Evolutionary conservation across 2,888 invertebrate species (phyloP).

Genomic region (Lordiphosa andalusiaca): DNA sequence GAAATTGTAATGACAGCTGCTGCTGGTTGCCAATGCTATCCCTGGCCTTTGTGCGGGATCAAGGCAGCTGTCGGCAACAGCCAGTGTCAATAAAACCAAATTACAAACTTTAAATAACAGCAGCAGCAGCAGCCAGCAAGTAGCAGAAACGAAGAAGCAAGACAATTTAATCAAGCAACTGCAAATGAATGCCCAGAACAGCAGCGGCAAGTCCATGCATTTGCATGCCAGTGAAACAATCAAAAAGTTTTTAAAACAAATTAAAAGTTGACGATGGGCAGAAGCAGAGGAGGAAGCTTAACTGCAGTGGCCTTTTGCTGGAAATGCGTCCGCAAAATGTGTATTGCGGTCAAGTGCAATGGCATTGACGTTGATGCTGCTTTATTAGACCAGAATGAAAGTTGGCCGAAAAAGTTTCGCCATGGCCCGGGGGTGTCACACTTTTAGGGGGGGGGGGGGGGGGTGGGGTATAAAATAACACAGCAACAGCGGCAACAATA

Average conservation of each 20-base stretch:
- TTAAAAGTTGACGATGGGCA: conserved; percentile 65
- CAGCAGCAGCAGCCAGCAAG: conserved; percentile 23
- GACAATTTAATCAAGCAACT: conserved; percentile 69
- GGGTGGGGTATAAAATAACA: too few species aligned
- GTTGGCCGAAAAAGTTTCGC: too few species aligned
- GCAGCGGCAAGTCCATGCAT: conserved; percentile 31
- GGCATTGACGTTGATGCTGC: background rate
- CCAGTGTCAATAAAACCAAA: conserved; percentile 69
- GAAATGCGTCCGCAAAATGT: conserved; percentile 1
- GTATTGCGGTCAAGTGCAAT: conserved; percentile 1
- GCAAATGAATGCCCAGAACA: conserved; percentile 60
- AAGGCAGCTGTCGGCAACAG: conserved; percentile 13
- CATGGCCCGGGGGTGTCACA: too few species aligned
- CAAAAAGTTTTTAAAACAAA: conserved; percentile 75
- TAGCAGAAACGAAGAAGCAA: conserved; percentile 12
- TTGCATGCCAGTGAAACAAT: conserved; percentile 69
- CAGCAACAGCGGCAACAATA: too few species aligned
- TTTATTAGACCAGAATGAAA: too few species aligned
- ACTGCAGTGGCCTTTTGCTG: conserved; percentile 15
- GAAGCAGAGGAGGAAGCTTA: conserved; percentile 12
- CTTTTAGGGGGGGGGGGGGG: too few species aligned
- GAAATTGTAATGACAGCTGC: conserved; percentile 5
- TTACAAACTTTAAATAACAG: conserved; percentile 67
- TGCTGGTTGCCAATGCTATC: conserved; percentile 4
- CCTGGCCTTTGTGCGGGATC: conserved; percentile 3